These are phyloP conservation scores for Wasmannia auropunctata DNA, from an alignment of 1,140 invertebrate species.

Conservation along the genomic window DNA sequence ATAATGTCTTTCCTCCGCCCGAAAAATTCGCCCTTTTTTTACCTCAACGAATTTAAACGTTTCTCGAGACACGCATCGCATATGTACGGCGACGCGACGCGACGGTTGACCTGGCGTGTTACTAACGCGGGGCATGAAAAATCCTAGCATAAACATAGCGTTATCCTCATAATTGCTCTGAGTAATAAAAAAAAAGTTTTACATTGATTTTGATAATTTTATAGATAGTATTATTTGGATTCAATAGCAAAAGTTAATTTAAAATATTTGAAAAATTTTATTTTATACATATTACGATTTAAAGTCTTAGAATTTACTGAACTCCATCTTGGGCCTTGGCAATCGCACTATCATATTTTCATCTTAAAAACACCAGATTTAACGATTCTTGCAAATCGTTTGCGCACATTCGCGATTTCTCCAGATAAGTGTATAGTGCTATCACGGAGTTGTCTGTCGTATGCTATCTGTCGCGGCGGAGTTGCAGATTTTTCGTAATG, in stretches of 20 bases:
- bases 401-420: not conserved
- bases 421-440: not conserved
- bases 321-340: no score
- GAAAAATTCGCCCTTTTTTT: not conserved
- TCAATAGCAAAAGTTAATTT: not conserved
- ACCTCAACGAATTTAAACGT: not conserved
- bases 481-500: slow-evolving; percentile 50
- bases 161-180: not conserved
- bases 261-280: not conserved
- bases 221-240: not conserved
- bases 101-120: not conserved
- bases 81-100: not conserved
- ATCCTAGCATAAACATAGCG: no score
- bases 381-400: not conserved
- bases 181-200: not conserved
- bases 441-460: slow-evolving; percentile 2
- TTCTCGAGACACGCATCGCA: not conserved
- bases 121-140: no score
- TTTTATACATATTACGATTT: not conserved
- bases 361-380: not conserved
- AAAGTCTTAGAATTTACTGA: not conserved
- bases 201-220: not conserved
- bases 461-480: not conserved
- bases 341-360: not conserved
- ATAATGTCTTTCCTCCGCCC: not conserved